These are phyloP conservation scores for Chelonia mydas DNA, from an alignment of 2,797 vertebrate species.

Conservation along the genomic window DNA sequence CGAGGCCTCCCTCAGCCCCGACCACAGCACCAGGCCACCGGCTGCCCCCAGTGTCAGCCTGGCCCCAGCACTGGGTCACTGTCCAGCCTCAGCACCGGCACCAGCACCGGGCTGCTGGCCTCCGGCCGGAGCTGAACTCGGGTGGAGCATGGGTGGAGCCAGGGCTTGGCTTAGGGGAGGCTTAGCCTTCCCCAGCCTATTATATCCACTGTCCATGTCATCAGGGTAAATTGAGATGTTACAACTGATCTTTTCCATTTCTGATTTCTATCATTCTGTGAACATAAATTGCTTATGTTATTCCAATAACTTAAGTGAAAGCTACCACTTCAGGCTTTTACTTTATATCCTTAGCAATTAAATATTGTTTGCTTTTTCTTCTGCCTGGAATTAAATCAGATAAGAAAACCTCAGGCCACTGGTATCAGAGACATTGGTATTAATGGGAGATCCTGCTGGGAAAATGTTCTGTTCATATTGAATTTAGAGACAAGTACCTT, in stretches of 20 bases:
- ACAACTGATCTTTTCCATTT: slow-evolving; percentile 18
- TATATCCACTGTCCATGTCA: too few species aligned
- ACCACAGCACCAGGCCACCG: too few species aligned
- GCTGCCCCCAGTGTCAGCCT: too few species aligned
- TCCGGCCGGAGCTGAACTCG: too few species aligned
- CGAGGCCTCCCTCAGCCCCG: too few species aligned
- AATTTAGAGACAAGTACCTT: slow-evolving; percentile 21
- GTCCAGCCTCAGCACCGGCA: too few species aligned
- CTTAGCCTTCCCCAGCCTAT: too few species aligned
- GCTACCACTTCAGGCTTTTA: background rate
- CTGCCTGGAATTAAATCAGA: slow-evolving; percentile 1
- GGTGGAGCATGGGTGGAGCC: too few species aligned
- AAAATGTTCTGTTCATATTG: slow-evolving; percentile 32
- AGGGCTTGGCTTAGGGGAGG: too few species aligned
- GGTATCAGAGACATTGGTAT: background rate
- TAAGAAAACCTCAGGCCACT: slow-evolving; percentile 11
- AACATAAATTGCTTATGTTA: slow-evolving; percentile 24
- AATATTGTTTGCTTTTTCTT: background rate
- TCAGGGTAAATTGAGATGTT: background rate
- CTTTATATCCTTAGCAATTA: background rate
- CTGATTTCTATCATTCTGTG: slow-evolving; percentile 8
- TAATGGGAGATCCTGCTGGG: background rate
- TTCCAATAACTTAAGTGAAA: slow-evolving; percentile 27
- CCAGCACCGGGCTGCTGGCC: too few species aligned
- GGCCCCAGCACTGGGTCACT: too few species aligned